Percentiles rank a stretch among this genome's conserved stretches.
phyloP scores from a whole-genome alignment of 2,888 invertebrate species.

The Pantelozetes paolii region DNA sequence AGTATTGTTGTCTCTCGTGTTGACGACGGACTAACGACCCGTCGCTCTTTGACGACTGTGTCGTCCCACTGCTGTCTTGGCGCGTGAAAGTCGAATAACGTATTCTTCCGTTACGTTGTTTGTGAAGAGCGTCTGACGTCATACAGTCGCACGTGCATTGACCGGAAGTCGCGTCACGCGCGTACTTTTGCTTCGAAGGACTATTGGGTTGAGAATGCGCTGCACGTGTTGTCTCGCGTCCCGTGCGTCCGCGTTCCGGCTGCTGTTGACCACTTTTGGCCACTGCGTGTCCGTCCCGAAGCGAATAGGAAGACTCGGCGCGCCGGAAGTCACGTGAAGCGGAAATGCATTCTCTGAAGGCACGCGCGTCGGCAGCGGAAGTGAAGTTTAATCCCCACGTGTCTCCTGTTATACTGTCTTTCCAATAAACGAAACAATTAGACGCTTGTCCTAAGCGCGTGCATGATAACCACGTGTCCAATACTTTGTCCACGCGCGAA shows the following conservation, averaged over 20 bases:
- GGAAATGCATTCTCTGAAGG: conserved; percentile 69
- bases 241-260: neutral
- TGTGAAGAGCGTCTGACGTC: conserved; percentile 36
- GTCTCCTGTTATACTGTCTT: conserved; percentile 70
- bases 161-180: neutral
- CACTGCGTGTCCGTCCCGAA: neutral
- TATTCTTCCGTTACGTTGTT: conserved; percentile 59
- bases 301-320: conserved; percentile 34
- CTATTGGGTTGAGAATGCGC: neutral
- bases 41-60: conserved; percentile 33
- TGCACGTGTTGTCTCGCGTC: neutral
- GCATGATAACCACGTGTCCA: conserved; percentile 94
- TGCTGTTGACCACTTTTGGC: neutral
- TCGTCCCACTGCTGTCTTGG: conserved; percentile 38
- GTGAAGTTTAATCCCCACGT: conserved; percentile 99
- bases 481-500: conserved; percentile 96
- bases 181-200: conserved; percentile 3
- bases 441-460: conserved; percentile 95
- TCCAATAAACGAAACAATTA: conserved; percentile 98
- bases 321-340: conserved; percentile 17
- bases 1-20: conserved; percentile 37
- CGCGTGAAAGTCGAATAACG: conserved; percentile 37
- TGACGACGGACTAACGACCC: conserved; percentile 37
- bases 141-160: conserved; percentile 41
- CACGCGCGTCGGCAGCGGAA: conserved; percentile 92